Evolutionary conservation across 1,140 invertebrate species (phyloP).

Genomic region (Cydia strobilella): DNA sequence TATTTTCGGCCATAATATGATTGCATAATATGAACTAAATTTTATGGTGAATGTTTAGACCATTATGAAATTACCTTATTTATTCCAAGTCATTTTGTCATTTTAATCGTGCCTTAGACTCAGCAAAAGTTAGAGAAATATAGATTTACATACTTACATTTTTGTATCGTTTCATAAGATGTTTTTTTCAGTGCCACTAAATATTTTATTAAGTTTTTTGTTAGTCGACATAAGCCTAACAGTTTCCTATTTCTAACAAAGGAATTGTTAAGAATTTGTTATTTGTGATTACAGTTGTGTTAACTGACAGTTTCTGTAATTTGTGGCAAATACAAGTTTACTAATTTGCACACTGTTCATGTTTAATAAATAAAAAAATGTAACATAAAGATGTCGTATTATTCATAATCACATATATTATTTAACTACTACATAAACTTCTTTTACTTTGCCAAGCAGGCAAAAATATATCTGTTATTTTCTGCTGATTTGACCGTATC

Average conservation of each 20-base stretch:
- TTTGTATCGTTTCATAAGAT: conserved; percentile 50
- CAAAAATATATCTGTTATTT: no score
- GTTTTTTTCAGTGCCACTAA: conserved; percentile 70
- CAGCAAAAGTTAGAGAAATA: conserved; percentile 58
- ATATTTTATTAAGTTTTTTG: conserved; percentile 58
- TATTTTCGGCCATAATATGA: conserved; percentile 38
- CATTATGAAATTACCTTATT: conserved; percentile 21
- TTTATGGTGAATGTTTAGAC: conserved; percentile 16
- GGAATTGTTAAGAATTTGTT: conserved; percentile 41
- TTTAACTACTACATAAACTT: no score
- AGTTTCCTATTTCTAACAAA: conserved; percentile 50
- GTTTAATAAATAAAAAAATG: conserved; percentile 74
- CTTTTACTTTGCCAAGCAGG: no score
- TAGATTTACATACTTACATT: conserved; percentile 46
- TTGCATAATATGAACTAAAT: conserved; percentile 30
- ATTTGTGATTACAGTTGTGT: conserved; percentile 45
- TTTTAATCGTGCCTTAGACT: conserved; percentile 59
- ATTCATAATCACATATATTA: background rate
- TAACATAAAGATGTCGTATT: conserved; percentile 44
- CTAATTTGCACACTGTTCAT: conserved; percentile 77
- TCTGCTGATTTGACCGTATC: no score
- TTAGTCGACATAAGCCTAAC: conserved; percentile 68
- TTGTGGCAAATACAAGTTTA: conserved; percentile 69
- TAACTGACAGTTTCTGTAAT: conserved; percentile 52
- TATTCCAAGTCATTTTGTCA: conserved; percentile 22